Conservation (phyloP, 2,797 vertebrate genomes). For the Furcifer pardalis region DNA sequence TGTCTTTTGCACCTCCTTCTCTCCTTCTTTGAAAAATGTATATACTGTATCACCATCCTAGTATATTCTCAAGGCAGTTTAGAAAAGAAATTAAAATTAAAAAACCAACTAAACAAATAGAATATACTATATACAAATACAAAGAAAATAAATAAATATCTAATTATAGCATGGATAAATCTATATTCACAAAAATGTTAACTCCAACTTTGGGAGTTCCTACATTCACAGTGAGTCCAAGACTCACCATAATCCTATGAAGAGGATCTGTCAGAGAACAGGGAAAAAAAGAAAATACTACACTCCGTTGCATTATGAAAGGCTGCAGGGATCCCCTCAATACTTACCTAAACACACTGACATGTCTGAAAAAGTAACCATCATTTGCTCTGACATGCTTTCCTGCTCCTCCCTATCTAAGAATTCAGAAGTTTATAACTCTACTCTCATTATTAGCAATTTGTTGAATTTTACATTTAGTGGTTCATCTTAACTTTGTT, state of each 20-base stretch:
- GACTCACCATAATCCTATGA: too few species aligned
- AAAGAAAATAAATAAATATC: too few species aligned
- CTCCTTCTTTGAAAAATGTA: neutral
- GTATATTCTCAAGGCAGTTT: too few species aligned
- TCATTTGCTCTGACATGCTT: neutral
- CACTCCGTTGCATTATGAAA: neutral
- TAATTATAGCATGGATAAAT: too few species aligned
- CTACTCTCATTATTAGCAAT: neutral
- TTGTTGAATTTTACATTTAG: neutral
- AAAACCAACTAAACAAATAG: too few species aligned
- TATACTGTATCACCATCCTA: too few species aligned
- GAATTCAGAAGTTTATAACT: neutral
- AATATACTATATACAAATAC: too few species aligned
- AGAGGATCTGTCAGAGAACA: too few species aligned
- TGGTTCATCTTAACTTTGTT: neutral
- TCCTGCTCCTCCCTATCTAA: too few species aligned
- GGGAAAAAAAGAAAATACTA: neutral
- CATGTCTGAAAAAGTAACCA: neutral
- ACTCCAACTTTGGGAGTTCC: too few species aligned
- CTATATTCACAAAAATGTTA: too few species aligned
- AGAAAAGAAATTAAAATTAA: neutral
- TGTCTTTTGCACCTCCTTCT: neutral
- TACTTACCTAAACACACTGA: neutral
- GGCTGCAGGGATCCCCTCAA: neutral
- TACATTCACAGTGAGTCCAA: too few species aligned